phyloP scores from a whole-genome alignment of 2,797 vertebrate species.

The Epinephelus coioides region DNA sequence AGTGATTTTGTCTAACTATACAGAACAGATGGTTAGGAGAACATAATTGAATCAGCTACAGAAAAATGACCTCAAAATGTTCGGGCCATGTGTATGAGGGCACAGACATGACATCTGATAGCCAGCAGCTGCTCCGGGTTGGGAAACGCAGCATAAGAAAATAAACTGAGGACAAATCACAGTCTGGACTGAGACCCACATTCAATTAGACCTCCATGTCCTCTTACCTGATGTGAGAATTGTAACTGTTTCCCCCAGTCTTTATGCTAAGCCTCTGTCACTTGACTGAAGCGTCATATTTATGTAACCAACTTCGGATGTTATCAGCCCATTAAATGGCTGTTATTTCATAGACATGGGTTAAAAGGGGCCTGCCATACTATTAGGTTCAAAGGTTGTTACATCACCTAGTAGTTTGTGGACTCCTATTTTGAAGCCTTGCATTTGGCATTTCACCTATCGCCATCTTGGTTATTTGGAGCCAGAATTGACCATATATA shows the following conservation, averaged over 20 bases:
- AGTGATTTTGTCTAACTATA: conserved; percentile 4
- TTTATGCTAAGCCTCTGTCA: background rate
- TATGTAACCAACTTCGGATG: background rate
- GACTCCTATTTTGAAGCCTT: too few relatives aligned
- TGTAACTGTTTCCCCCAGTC: too few relatives aligned
- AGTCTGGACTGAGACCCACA: conserved; percentile 21
- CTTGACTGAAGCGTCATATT: background rate
- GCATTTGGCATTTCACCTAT: too few relatives aligned
- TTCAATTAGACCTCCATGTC: conserved; percentile 6
- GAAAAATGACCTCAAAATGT: conserved; percentile 56
- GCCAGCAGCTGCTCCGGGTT: conserved; percentile 61
- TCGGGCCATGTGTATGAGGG: conserved; percentile 41
- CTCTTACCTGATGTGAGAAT: background rate
- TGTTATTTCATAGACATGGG: too few relatives aligned
- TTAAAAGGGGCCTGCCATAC: too few relatives aligned
- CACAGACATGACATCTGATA: conserved; percentile 66
- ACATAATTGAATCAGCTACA: conserved; percentile 65
- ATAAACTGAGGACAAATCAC: conserved; percentile 44
- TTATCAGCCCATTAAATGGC: too few relatives aligned
- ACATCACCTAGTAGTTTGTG: too few relatives aligned
- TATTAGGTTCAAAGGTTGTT: too few relatives aligned
- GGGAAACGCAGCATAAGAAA: conserved; percentile 44
- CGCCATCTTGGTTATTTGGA: too few relatives aligned
- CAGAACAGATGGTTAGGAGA: conserved; percentile 60
- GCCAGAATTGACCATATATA: too few relatives aligned